phyloP scores from a whole-genome alignment of 2,113 vertebrate species.

The Cochlearius cochlearius region DNA sequence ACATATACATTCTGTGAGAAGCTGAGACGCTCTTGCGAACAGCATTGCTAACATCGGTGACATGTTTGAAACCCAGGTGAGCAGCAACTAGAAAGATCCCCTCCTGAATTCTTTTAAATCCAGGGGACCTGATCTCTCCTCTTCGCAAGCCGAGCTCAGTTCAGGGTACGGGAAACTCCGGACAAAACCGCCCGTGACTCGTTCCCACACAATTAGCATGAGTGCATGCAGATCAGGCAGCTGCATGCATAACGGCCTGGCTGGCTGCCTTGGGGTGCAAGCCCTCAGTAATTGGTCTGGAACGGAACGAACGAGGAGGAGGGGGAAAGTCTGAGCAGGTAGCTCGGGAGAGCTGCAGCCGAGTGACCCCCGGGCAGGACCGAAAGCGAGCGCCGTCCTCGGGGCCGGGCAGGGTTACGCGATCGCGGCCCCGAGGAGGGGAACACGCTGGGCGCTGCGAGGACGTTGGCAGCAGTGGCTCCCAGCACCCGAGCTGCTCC shows the following conservation, averaged over 20 bases:
- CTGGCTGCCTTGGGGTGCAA: not conserved
- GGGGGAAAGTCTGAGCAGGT: not conserved
- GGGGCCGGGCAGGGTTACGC: fast-evolving
- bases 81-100: not conserved
- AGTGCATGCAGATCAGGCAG: constrained; percentile 16
- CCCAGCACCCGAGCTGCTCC: not conserved
- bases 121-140: not conserved
- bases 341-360: not conserved
- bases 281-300: not conserved
- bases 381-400: fast-evolving
- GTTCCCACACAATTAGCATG: not conserved
- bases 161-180: not conserved
- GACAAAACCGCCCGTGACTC: not conserved
- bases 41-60: fast-evolving
- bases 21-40: not conserved
- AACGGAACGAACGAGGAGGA: fast-evolving
- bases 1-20: fast-evolving
- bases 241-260: not conserved
- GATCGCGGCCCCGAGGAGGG: fast-evolving
- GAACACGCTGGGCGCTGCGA: fast-evolving
- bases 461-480: fast-evolving
- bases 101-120: not conserved
- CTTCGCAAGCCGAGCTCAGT: not conserved
- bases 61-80: not conserved
- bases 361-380: fast-evolving